Percentiles rank a stretch among this genome's conserved stretches.
These are phyloP conservation scores for Epizoanthus scotinus DNA, from an alignment of 92 coral and sea anemone species.

Conservation along the genomic window DNA sequence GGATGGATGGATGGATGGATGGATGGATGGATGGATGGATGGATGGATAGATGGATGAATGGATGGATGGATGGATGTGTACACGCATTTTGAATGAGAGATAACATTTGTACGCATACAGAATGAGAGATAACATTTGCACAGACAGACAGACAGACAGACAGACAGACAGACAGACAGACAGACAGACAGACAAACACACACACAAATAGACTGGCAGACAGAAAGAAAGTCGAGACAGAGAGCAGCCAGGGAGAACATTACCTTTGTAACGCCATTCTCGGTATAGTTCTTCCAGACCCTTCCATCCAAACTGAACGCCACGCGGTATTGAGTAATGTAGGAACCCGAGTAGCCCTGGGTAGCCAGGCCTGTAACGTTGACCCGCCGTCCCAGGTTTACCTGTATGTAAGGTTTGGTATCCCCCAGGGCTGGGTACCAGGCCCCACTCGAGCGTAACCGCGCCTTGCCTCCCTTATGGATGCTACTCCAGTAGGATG, in stretches of 20 bases:
- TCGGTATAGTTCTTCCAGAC: slow-evolving; percentile 56
- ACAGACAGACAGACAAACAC: too few relatives aligned
- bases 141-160: too few relatives aligned
- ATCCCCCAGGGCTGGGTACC: slow-evolving; percentile 53
- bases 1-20: too few relatives aligned
- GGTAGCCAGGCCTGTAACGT: slow-evolving; percentile 63
- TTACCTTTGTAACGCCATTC: slow-evolving; percentile 58
- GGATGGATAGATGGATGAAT: too few relatives aligned
- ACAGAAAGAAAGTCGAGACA: neutral
- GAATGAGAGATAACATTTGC: too few relatives aligned
- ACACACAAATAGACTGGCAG: too few relatives aligned
- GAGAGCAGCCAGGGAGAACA: neutral
- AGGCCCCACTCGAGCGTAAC: slow-evolving; percentile 50
- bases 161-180: too few relatives aligned
- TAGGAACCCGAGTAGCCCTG: slow-evolving; percentile 64
- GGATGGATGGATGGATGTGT: too few relatives aligned
- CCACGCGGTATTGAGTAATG: slow-evolving; percentile 45
- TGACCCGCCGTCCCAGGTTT: slow-evolving; percentile 44
- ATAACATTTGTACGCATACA: too few relatives aligned
- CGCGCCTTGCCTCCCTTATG: slow-evolving; percentile 60
- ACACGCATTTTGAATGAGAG: too few relatives aligned
- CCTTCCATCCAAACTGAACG: slow-evolving; percentile 47
- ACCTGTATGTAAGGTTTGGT: slow-evolving; percentile 66
- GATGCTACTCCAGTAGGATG: slow-evolving; percentile 39
- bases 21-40: too few relatives aligned